Evolutionary conservation across 2,113 vertebrate species (phyloP), one percentile per base, ranked within the genome.

Genomic region (Thymallus thymallus): DNA sequence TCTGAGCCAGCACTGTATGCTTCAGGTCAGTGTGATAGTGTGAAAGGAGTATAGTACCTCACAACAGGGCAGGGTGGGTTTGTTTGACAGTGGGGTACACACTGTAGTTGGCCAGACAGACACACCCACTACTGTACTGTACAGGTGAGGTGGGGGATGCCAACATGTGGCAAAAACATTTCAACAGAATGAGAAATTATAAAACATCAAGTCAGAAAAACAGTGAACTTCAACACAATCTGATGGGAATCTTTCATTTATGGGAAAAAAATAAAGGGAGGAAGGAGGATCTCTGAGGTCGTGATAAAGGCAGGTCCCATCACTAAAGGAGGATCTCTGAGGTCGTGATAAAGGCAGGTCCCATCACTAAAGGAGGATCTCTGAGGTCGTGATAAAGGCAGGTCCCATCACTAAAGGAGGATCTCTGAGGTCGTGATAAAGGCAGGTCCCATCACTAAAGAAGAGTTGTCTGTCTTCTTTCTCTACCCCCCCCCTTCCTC

Each of bases 81-180:
- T 32, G 64, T 41, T 35, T 66, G 64, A 66, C 64, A 30, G 20
- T 63, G 51, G 46, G 74, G 14, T 69, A 18, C 2, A 35, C 83
- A 76, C 48, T 51, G 48, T 4, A 76, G 9, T 46, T 63, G 48
- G 46, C n/a, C n/a, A n/a, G n/a, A 56, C 75, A 35, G 70, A 18
- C 82, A 73, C n/a, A n/a, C n/a, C n/a, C n/a, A n/a, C n/a, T n/a
- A n/a, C n/a, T n/a, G n/a, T n/a, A n/a, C n/a, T n/a, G n/a, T 10
- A 51, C 45, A 69, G n/a, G 56, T 68, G 74, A 85, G 22, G 60
- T 32, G 69, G 68, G 4, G 10, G 62, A 72, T 30, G 23, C 18
- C 60, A 29, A 77, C 6, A 66, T 12, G 64, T 35, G 30, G 30
- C 16, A 30, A 30, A 29, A 18, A 32, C 70, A 63, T 41, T 7